A percentile compares a stretch with the other conserved stretches of the same genome.
These are phyloP conservation scores for Erebia aethiops DNA, from an alignment of 2,888 invertebrate genomes.

Conservation along the genomic window DNA sequence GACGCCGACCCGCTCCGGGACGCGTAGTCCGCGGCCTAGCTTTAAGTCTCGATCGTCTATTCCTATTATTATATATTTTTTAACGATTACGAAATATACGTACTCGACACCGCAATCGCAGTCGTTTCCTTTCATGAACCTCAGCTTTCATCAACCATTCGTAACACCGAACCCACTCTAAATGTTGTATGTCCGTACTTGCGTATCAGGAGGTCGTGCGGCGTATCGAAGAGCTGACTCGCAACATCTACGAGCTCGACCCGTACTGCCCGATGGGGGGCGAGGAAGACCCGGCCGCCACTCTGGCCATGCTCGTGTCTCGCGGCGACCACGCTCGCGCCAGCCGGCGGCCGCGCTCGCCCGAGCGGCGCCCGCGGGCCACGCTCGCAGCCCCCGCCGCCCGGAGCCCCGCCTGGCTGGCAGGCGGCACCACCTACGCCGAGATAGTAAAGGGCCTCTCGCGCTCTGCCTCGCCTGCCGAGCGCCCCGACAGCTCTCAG, in stretches of 20 bases:
- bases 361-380: conserved; percentile 78
- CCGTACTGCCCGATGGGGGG: conserved; percentile 87
- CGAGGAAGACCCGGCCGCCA: conserved; percentile 86
- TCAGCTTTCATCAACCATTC: conserved; percentile 49
- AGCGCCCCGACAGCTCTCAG: conserved; percentile 52
- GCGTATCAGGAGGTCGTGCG: conserved; percentile 87
- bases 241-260: conserved; percentile 89
- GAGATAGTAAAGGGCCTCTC: conserved; percentile 88
- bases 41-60: conserved; percentile 67
- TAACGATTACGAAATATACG: conserved; percentile 69
- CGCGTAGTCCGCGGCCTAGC: conserved; percentile 76
- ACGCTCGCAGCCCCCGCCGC: conserved; percentile 85
- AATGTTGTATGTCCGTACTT: conserved; percentile 81
- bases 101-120: conserved; percentile 67
- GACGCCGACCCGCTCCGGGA: conserved; percentile 89
- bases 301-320: conserved; percentile 67
- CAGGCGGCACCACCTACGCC: conserved; percentile 90
- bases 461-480: conserved; percentile 64
- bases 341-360: conserved; percentile 78
- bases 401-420: conserved; percentile 88
- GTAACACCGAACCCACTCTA: conserved; percentile 65
- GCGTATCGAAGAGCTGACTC: conserved; percentile 88
- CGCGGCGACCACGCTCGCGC: conserved; percentile 60
- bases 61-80: conserved; percentile 67
- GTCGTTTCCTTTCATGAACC: conserved; percentile 70